Evolutionary conservation across 2,888 invertebrate genomes (phyloP), one percentile per base, ranked within the genome.

Genomic region (Leptinotarsa tumamoca): DNA sequence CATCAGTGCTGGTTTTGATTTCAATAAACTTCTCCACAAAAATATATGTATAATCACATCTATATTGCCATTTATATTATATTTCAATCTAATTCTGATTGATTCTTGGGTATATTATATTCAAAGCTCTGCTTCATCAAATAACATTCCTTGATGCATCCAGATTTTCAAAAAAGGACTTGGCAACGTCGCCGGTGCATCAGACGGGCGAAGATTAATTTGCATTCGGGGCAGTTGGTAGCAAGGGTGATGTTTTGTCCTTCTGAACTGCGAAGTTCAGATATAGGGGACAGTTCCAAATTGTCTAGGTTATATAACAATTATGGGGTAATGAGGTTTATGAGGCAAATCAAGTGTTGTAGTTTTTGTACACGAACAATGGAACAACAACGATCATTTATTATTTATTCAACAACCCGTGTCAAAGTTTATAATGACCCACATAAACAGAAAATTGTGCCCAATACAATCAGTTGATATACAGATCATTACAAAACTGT

Each of bases 191-290:
- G 77, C 63, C 73, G 51, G 74, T 82, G 82, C 81, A 82, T 79
- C 79, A 80, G 83, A 83, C 82, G 82, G 84, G 83, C 82, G 84
- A 84, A 83, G 83, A 85, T 84, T 85, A 84, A 85, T 85, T 85
- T 84, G 82, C 83, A 84, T 83, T 82, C 80, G 81, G 79, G 79
- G 70, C 27, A 80, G 78, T 80, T 67, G 75, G 71, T 58, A 73
- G 77, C 76, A 74, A 72, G 75, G 80, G 72, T 75, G 75, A 72
- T 70, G 77, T 78, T 78, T 78, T 75, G 75, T 78, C 73, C 72
- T 74, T 75, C 73, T 73, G 69, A 73, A 73, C 74, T 72, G 50
- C 75, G 68, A 75, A 75, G 77, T 77, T 77, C 71, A 23, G 18
- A 68, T 67, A 70, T 58, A 68, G 77, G 77, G 77, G 72, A 73